A percentile compares a stretch with the other conserved stretches of the same genome.
These are phyloP conservation scores for Lissocephala sabroskyi DNA, from an alignment of 2,888 invertebrate species.

Conservation along the genomic window DNA sequence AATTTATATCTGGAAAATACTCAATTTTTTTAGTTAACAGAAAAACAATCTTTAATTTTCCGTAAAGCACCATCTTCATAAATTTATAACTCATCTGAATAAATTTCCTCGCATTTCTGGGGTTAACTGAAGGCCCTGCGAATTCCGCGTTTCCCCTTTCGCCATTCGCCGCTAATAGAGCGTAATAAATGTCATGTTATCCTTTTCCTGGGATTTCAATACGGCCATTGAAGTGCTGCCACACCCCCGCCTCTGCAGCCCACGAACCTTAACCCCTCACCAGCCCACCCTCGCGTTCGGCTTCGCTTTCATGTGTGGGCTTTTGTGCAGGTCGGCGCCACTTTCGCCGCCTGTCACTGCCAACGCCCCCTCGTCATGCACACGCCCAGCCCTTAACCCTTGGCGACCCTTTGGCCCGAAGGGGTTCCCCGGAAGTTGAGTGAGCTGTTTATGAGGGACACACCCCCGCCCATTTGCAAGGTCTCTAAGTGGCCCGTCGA, in stretches of 20 bases:
- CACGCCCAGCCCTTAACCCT: conserved; percentile 17
- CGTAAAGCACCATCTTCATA: too few relatives aligned
- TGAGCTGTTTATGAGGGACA: conserved; percentile 37
- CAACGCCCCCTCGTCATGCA: conserved; percentile 3
- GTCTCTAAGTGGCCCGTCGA: conserved; percentile 1
- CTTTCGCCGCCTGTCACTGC: conserved; percentile 13
- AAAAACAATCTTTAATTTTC: too few relatives aligned
- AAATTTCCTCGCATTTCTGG: too few relatives aligned
- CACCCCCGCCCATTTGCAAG: conserved; percentile 8
- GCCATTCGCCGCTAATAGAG: conserved; percentile 50
- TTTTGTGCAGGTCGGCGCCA: conserved; percentile 20
- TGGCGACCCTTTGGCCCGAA: conserved; percentile 29
- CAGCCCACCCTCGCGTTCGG: too few relatives aligned
- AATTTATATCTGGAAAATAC: too few relatives aligned
- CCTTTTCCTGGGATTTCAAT: conserved; percentile 14
- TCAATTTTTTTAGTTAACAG: too few relatives aligned
- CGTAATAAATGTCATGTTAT: conserved; percentile 66
- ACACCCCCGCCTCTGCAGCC: conserved; percentile 40
- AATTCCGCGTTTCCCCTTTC: too few relatives aligned
- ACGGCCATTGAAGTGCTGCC: conserved; percentile 13
- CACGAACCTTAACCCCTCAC: too few relatives aligned
- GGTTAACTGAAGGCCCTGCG: too few relatives aligned
- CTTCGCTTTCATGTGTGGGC: conserved; percentile 7
- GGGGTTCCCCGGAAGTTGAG: conserved; percentile 9
- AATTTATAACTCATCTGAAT: too few relatives aligned